Evolutionary conservation across 2,797 vertebrate species (phyloP).

Genomic region (Centropyge bicolor): DNA sequence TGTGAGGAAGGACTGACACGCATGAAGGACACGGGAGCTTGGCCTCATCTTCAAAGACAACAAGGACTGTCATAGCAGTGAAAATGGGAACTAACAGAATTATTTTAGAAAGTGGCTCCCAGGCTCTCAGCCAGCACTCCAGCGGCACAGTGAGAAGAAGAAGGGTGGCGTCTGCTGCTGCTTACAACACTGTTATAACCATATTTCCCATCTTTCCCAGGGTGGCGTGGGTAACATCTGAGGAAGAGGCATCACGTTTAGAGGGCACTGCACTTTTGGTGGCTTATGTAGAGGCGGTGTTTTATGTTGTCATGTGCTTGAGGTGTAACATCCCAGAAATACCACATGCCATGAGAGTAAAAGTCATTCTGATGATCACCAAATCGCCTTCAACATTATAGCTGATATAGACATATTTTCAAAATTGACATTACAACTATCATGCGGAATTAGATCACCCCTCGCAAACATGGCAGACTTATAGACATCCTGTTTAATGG

Average conservation of each 20-base stretch:
- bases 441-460: background rate
- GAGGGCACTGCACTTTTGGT: slow-evolving; percentile 21
- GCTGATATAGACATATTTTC: background rate
- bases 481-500: background rate
- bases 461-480: background rate
- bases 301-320: slow-evolving; percentile 11
- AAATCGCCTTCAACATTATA: background rate
- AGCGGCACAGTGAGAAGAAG: slow-evolving; percentile 52
- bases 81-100: slow-evolving; percentile 79
- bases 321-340: slow-evolving; percentile 20
- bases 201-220: slow-evolving; percentile 20
- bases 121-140: slow-evolving; percentile 76
- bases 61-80: slow-evolving; percentile 62
- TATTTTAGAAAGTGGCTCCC: slow-evolving; percentile 81
- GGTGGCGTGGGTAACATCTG: slow-evolving; percentile 1
- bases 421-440: background rate
- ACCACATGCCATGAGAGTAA: background rate
- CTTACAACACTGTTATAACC: slow-evolving; percentile 41
- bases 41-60: slow-evolving; percentile 70
- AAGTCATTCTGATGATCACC: slow-evolving; percentile 5
- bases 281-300: slow-evolving; percentile 6
- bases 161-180: slow-evolving; percentile 50
- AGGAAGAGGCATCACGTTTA: slow-evolving; percentile 28
- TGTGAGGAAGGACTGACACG: slow-evolving; percentile 55
- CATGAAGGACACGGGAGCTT: slow-evolving; percentile 72